Conservation (phyloP, 23 tunicate species). For the Corella eumyota region DNA sequence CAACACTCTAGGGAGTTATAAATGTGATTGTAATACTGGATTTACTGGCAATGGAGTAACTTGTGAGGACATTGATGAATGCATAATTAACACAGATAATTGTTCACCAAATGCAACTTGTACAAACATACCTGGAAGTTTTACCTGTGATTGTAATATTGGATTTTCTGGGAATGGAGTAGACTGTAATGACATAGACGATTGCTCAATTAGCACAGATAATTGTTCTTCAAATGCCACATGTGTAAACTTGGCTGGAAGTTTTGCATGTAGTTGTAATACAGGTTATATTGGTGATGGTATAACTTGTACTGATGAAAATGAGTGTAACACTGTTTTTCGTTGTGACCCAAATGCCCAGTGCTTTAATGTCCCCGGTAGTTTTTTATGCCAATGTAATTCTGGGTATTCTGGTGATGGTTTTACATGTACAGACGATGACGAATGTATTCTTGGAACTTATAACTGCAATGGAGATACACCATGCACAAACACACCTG, state of each 20-base stretch:
- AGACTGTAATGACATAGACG: slow-evolving; percentile 5
- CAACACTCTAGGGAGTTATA: neutral
- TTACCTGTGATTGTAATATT: slow-evolving; percentile 9
- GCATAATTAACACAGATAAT: neutral
- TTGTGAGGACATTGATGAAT: slow-evolving; percentile 16
- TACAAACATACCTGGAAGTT: slow-evolving; percentile 14
- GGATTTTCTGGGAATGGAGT: slow-evolving; percentile 15
- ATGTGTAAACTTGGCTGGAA: slow-evolving; percentile 13
- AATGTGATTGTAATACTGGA: slow-evolving; percentile 10
- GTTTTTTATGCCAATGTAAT: slow-evolving; percentile 5
- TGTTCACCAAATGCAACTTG: slow-evolving; percentile 17
- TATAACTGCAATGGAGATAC: slow-evolving; percentile 7
- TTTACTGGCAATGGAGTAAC: slow-evolving; percentile 15
- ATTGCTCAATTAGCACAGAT: slow-evolving; percentile 3
- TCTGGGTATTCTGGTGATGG: slow-evolving; percentile 11
- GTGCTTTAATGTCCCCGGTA: slow-evolving; percentile 5
- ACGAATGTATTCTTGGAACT: slow-evolving; percentile 10
- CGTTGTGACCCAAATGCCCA: slow-evolving; percentile 6
- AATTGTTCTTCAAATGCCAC: slow-evolving; percentile 13
- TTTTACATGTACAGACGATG: slow-evolving; percentile 11
- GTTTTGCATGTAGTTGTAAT: slow-evolving; percentile 14
- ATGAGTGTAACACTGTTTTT: slow-evolving; percentile 2
- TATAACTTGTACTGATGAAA: slow-evolving; percentile 3
- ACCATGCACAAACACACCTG: slow-evolving; percentile 11
- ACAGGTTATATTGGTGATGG: slow-evolving; percentile 12